Evolutionary conservation across 2,888 invertebrate species (phyloP), one percentile per base, ranked within the genome.

Genomic region (Campoplex capitator): DNA sequence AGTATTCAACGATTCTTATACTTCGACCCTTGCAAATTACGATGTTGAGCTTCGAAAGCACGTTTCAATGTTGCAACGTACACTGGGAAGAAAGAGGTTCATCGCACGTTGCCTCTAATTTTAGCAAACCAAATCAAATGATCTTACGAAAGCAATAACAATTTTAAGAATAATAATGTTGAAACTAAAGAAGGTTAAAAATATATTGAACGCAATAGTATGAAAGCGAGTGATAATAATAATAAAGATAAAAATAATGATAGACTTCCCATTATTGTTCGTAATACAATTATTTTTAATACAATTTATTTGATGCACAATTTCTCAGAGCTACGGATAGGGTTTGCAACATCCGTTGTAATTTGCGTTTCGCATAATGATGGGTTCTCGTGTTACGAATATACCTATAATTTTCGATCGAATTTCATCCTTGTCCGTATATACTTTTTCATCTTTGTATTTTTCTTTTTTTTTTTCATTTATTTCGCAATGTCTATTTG

Each of bases 301-400:
- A 74, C 65, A 35, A 65, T 23, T 74, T 74, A 9, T 38, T 56
- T 51, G 3, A 62, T 80, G 62, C 45, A 35, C 73, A n/a, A 73
- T 65, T 74, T 74, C 65, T 13, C 23, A 38, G 38, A 42, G 48
- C 28, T 11, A 54, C 6, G 18, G 45, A 23, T 23, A 65, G 28
- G 54, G 54, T 74, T 73, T 65, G 73, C 74, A 74, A 73, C 42
- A 54, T 81, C 81, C 81, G 48, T 67, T 81, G 65, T 81, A 81
- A 81, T 81, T 81, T 65, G 68, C 51, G n/a, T 65, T 45, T 28
- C 23, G 38, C 54, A 51, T 65, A 65, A 81, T 74, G 65, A 54
- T 28, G 51, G 71, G 45, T 23, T 80, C 73, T 80, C 80, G 51
- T 51, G 73, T 80, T 80, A 80, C 73, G 48, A 74, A 73, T 67